These are phyloP conservation scores for Omphaloscelis lunosa DNA, from an alignment of 2,888 invertebrate species.

Conservation along the genomic window DNA sequence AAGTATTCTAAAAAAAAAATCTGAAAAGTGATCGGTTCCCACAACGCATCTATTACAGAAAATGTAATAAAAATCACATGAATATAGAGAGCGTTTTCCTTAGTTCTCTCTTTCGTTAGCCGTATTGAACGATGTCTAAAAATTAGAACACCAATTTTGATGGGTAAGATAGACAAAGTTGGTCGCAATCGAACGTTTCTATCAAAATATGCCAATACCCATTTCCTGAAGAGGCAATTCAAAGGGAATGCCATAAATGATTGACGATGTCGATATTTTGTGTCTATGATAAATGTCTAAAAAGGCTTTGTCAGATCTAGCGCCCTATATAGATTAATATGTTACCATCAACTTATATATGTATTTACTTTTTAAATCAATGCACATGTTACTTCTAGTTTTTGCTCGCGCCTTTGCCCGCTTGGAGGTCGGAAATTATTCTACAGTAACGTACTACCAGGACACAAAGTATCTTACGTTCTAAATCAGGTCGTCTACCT, in stretches of 20 bases:
- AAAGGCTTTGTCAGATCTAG: conserved; percentile 11
- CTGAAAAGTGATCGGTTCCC: no score
- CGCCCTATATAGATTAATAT: no score
- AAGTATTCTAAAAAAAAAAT: no score
- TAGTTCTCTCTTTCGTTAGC: neutral
- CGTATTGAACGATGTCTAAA: neutral
- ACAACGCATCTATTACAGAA: no score
- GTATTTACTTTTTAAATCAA: no score
- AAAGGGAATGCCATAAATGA: conserved; percentile 31
- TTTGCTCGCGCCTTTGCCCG: no score
- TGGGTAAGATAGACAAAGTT: neutral
- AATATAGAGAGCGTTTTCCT: no score
- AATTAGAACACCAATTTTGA: neutral
- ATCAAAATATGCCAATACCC: conserved; percentile 47
- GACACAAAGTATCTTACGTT: neutral
- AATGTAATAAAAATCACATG: neutral
- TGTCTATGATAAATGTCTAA: conserved; percentile 13
- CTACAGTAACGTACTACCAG: neutral
- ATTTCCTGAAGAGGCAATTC: conserved; percentile 41
- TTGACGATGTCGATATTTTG: conserved; percentile 33
- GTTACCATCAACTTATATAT: neutral
- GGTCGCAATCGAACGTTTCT: conserved; percentile 19
- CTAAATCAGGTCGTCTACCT: neutral
- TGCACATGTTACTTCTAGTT: neutral
- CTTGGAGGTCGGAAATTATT: neutral